Base-by-base conservation (phyloP, 2,797 vertebrate species). In the Pipistrellus nathusii region DNA sequence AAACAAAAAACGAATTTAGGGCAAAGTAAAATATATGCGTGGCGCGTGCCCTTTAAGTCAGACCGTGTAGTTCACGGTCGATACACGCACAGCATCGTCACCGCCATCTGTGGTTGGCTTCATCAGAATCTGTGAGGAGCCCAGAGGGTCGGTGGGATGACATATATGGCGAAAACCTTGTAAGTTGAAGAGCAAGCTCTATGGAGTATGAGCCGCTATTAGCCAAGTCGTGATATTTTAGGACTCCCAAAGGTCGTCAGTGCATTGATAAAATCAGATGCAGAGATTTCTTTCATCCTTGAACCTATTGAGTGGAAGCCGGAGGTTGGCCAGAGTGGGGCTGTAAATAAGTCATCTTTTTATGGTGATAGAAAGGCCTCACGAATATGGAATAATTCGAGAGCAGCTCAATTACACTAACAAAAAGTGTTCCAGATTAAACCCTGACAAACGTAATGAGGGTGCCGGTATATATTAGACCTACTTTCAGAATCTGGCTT, bases 1-100 rank as follows among this genome's bases (percentile, higher is more conserved):
- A 94, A 95, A 90, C 68, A 85, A 86, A 90, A 90, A 75, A 78
- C 35, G 93, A 68, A 35, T 75, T 69, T 20, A n/a, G 73, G 51
- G 30, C n/a, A 32, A 64, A 69, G 44, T 69, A 53, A 90, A 82
- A 84, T 59, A 57, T 46, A 82, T 2, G 1, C 3, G 8, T 9
- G 46, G 68, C 6, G 27, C 0, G 0, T 21, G 30, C 76, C 57
- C 82, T 41, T 46, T n/a, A 69, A 62, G 41, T 80, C 46, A 35
- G 23, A 66, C 8, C 0, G 0, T 18, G 55, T 8, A 12, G 82
- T 68, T 75, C 57, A 9, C 3, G 14, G 35, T 46, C 41, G 18
- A 5, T 46, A 3, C 0, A 4, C 27, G 44, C 44, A 21, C 15
- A 35, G 64, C 35, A 15, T 82, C 48, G 2, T 57, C 5, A 21